Base-by-base conservation (phyloP, 1,140 invertebrate species). In the Drosophila micromelanica region DNA sequence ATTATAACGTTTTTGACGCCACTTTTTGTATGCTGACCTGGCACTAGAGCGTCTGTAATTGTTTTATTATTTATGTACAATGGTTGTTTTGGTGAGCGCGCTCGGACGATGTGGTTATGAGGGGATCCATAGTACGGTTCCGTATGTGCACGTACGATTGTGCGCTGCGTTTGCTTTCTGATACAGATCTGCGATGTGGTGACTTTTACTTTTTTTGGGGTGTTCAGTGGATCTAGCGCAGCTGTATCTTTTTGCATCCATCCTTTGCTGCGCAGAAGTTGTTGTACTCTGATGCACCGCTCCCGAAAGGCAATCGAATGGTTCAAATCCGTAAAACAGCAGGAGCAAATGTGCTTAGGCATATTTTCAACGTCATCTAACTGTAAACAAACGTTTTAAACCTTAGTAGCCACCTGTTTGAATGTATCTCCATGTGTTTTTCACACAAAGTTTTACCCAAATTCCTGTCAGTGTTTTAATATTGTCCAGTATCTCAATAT, bases 261-360 rank as follows among this genome's bases (percentile, higher is more conserved):
- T 8, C 11, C 30, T 52, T 30, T 38, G 2, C 0, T 48, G 49
- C 9, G 12, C 11, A 9, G 12, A 35, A 35, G 32, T 7, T 8
- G 15, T 15, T 52, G 35, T 3, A 72, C 61, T 11, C 38, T 59
- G 0, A 59, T 35, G 23, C 79, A 81, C 7, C 62, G 65, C 15
- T 81, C 55, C 3, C 79, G 72, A 42, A 82, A 72, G 1, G 23
- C 38, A 1, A 57, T 54, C 2, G 72, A 45, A 30, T 59, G 42
- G 20, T 62, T 56, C 13, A 84, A 48, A 4, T 84, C 67, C 45
- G 62, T 13, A 6, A 64, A 40, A 20, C 80, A 84, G 15, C 43
- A 61, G 9, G 45, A 40, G 37, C 80, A 84, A 43, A 84, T 84
- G 5, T 84, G 60, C 13, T 60, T 49, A 0, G 80, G 72, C 15